Percentiles rank a stretch among this genome's conserved stretches.
Conservation (phyloP, 2,888 invertebrate genomes). For the Ashinkailepas kermadecensis region DNA sequence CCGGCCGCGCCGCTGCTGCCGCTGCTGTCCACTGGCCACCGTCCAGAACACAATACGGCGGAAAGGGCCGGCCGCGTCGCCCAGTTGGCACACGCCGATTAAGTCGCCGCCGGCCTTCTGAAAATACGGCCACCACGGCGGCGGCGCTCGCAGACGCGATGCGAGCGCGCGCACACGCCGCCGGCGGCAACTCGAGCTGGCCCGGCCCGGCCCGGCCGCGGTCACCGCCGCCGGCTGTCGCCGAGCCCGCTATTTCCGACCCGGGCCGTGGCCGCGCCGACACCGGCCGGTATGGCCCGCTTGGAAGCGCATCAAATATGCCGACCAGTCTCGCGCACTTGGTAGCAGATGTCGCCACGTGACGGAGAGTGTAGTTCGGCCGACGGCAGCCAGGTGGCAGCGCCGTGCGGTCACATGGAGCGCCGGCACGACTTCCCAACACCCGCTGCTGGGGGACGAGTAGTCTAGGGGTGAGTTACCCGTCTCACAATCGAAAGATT, state of each 20-base stretch:
- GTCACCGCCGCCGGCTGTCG: not conserved
- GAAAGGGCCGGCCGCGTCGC: not conserved
- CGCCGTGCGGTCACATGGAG: not conserved
- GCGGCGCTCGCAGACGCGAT: not conserved
- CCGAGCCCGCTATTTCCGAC: slow-evolving; percentile 1
- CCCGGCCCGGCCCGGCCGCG: not conserved
- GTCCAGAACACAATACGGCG: slow-evolving; percentile 12
- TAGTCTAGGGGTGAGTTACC: no score
- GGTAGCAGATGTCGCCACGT: slow-evolving; percentile 2
- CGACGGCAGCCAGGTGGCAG: not conserved
- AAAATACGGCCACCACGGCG: not conserved
- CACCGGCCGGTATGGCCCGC: slow-evolving; percentile 1
- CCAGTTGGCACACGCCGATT: not conserved
- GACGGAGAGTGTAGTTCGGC: not conserved
- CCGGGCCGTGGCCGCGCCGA: not conserved
- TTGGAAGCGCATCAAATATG: slow-evolving; percentile 20
- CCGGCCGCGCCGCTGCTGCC: not conserved
- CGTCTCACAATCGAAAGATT: no score
- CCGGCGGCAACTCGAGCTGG: not conserved
- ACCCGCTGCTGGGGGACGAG: no score
- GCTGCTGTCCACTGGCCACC: not conserved
- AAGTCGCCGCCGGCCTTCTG: not conserved
- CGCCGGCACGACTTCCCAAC: not conserved
- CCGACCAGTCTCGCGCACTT: not conserved
- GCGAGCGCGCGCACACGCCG: not conserved